Evolutionary conservation across 2,113 vertebrate genomes (phyloP).

Genomic region (Burhinus bistriatus): DNA sequence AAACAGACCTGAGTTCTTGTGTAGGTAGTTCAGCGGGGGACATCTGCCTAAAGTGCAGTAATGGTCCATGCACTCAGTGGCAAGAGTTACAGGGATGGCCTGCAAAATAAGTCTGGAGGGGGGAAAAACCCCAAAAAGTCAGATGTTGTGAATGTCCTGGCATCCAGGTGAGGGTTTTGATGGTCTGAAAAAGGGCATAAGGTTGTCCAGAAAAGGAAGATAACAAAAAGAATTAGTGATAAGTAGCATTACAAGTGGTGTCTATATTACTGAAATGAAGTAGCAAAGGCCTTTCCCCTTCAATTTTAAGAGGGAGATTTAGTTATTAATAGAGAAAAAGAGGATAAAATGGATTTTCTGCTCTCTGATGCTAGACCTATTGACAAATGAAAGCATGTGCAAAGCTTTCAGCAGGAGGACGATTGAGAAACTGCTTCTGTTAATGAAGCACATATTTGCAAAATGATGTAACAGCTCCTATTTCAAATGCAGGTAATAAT

Average conservation of each 20-base stretch:
- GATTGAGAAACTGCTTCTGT: background rate
- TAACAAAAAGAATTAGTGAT: background rate
- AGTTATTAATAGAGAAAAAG: background rate
- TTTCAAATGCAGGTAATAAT: background rate
- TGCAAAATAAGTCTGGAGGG: background rate
- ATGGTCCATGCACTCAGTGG: background rate
- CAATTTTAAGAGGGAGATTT: background rate
- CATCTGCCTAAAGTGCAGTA: background rate
- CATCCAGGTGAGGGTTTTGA: background rate
- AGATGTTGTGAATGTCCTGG: background rate
- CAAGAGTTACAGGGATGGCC: background rate
- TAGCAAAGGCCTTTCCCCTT: background rate
- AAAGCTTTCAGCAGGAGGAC: background rate
- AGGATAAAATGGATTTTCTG: background rate
- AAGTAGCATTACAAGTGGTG: background rate
- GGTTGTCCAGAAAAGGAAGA: background rate
- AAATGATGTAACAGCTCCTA: background rate
- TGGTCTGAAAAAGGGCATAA: background rate
- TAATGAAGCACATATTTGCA: background rate
- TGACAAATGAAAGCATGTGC: background rate
- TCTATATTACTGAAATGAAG: background rate
- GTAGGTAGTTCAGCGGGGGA: background rate
- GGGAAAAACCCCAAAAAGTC: background rate
- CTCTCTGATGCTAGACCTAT: background rate
- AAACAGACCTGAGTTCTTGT: background rate